Conservation (phyloP, 2,113 vertebrate species). For the Haemorhous mexicanus region DNA sequence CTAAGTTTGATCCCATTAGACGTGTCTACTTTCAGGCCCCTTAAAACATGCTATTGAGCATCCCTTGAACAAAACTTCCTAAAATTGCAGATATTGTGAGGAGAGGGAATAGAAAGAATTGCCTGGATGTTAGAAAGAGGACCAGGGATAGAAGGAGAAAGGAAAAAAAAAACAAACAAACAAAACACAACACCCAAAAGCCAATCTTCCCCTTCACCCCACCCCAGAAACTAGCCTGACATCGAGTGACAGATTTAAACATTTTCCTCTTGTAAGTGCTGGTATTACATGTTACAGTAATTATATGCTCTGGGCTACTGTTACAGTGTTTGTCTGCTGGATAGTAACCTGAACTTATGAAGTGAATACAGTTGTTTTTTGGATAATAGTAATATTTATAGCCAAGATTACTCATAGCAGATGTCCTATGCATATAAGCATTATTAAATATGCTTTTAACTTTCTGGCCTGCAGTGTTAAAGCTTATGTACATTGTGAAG, state of each 20-base stretch:
- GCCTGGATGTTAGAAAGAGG: background rate
- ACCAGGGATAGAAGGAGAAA: background rate
- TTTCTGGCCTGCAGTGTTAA: background rate
- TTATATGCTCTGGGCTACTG: constrained; percentile 47
- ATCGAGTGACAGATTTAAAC: constrained; percentile 48
- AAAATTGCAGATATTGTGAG: background rate
- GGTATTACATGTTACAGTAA: constrained; percentile 40
- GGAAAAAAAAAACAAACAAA: background rate
- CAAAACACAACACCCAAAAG: background rate
- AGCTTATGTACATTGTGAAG: background rate
- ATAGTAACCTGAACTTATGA: constrained; percentile 37
- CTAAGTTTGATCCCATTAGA: background rate
- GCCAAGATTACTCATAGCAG: constrained; percentile 31
- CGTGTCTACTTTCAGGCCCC: background rate
- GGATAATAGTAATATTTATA: constrained; percentile 46
- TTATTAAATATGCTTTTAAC: constrained; percentile 35
- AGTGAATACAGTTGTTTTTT: constrained; percentile 54
- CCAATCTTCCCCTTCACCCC: no score
- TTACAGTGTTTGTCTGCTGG: constrained; percentile 51
- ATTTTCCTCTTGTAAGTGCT: constrained; percentile 53
- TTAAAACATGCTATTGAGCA: background rate
- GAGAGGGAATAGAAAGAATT: background rate
- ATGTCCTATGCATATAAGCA: constrained; percentile 4
- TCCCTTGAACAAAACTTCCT: background rate
- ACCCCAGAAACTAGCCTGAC: background rate